Conservation (phyloP, 2,888 invertebrate species). For the Eupithecia dodoneata region DNA sequence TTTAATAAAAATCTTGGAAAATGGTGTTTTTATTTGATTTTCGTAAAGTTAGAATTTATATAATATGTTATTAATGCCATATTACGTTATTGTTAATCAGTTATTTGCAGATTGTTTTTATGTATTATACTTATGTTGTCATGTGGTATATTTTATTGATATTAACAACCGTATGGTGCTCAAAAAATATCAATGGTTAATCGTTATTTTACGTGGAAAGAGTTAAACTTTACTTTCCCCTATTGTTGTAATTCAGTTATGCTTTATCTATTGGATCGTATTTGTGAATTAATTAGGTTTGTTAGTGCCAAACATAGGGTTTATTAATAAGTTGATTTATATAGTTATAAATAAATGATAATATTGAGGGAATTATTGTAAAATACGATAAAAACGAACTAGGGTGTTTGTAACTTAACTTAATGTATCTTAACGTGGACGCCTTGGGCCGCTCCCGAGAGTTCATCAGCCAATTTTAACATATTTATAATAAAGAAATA, state of each 20-base stretch:
- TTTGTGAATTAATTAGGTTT: constrained; percentile 77
- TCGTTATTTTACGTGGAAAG: constrained; percentile 30
- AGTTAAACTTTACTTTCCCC: constrained; percentile 43
- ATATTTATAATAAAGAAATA: constrained; percentile 64
- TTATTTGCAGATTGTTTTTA: constrained; percentile 37
- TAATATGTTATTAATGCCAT: constrained; percentile 21
- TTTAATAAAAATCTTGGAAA: constrained; percentile 28
- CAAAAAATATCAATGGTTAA: constrained; percentile 58
- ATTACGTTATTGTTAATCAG: constrained; percentile 26
- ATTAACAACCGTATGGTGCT: constrained; percentile 62
- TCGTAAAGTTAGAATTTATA: constrained; percentile 9
- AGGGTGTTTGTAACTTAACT: constrained; percentile 77
- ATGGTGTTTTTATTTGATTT: constrained; percentile 24
- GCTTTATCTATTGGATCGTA: constrained; percentile 56
- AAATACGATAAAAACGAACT: constrained; percentile 77
- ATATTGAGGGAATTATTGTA: constrained; percentile 70
- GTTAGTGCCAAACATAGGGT: constrained; percentile 81
- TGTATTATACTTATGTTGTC: constrained; percentile 35
- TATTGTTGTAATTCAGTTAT: constrained; percentile 48
- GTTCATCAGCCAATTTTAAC: constrained; percentile 77
- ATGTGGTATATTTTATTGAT: constrained; percentile 41
- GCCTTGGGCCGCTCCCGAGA: constrained; percentile 65
- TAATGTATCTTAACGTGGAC: constrained; percentile 72
- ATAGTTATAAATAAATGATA: constrained; percentile 73
- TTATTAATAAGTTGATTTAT: constrained; percentile 80